A percentile compares a stretch with the other conserved stretches of the same genome.
These are phyloP conservation scores for Lomographa bimaculata DNA, from an alignment of 2,888 invertebrate genomes.

Conservation along the genomic window DNA sequence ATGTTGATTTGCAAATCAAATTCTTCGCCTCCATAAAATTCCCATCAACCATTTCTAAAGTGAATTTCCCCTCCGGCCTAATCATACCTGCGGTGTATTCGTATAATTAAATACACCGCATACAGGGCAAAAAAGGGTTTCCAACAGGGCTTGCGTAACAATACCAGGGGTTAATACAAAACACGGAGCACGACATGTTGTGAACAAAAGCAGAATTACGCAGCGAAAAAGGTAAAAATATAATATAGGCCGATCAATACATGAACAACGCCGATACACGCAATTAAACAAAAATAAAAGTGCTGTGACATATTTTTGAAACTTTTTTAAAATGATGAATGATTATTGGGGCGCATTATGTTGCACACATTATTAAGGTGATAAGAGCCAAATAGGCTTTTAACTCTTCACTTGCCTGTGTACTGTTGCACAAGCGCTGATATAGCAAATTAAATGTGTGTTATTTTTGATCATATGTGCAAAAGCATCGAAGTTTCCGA, in stretches of 20 bases:
- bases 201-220: constrained; percentile 49
- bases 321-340: constrained; percentile 17
- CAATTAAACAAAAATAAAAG: constrained; percentile 38
- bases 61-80: constrained; percentile 7
- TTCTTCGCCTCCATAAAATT: constrained; percentile 16
- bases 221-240: constrained; percentile 43
- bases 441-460: too few relatives aligned
- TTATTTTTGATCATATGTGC: too few relatives aligned
- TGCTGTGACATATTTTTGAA: constrained; percentile 10
- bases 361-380: too few relatives aligned
- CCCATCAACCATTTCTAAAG: constrained; percentile 8
- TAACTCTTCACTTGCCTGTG: too few relatives aligned
- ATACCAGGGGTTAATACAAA: constrained; percentile 31
- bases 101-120: constrained; percentile 12
- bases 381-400: too few relatives aligned
- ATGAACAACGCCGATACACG: constrained; percentile 36
- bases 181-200: constrained; percentile 13
- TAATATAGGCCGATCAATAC: constrained; percentile 34
- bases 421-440: too few relatives aligned
- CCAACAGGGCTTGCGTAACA: constrained; percentile 25
- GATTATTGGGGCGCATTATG: neutral
- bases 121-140: constrained; percentile 9
- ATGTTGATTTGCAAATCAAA: constrained; percentile 20
- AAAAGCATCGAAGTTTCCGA: too few relatives aligned
- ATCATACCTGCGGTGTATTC: constrained; percentile 15